Percentiles rank a stretch among this genome's conserved stretches.
Conservation (phyloP, 2,888 invertebrate genomes). For the Cartodere bifasciata region DNA sequence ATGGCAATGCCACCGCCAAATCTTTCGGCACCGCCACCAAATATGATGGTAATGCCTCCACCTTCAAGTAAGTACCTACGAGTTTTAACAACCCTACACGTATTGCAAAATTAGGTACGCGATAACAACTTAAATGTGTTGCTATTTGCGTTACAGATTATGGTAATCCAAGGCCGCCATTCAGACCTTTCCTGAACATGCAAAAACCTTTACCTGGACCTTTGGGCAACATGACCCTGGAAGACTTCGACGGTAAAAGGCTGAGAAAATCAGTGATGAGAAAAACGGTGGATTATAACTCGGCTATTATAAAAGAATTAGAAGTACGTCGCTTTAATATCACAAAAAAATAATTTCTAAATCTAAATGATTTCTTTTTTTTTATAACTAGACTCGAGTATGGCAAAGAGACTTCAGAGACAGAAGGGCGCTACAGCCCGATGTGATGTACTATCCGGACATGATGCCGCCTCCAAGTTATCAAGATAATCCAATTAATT, state of each 20-base stretch:
- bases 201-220: conserved; percentile 37
- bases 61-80: conserved; percentile 8
- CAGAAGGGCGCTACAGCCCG: conserved; percentile 81
- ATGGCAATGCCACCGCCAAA: conserved; percentile 34
- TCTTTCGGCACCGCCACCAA: conserved; percentile 26
- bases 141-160: conserved; percentile 15
- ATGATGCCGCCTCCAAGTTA: conserved; percentile 89
- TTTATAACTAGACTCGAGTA: conserved; percentile 58
- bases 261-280: conserved; percentile 92
- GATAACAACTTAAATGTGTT: too few species aligned
- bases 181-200: conserved; percentile 32
- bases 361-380: neutral
- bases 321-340: conserved; percentile 47
- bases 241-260: conserved; percentile 92
- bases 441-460: conserved; percentile 88
- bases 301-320: conserved; percentile 81
- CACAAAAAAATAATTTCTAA: neutral
- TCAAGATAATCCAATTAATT: conserved; percentile 91
- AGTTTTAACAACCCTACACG: too few species aligned
- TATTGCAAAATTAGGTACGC: too few species aligned
- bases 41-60: conserved; percentile 33
- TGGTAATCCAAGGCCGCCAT: conserved; percentile 25
- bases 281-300: conserved; percentile 97
- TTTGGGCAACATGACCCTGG: conserved; percentile 53
- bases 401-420: conserved; percentile 94